phyloP scores from a whole-genome alignment of 2,797 vertebrate species.

The Alcedo quadribrachys region DNA sequence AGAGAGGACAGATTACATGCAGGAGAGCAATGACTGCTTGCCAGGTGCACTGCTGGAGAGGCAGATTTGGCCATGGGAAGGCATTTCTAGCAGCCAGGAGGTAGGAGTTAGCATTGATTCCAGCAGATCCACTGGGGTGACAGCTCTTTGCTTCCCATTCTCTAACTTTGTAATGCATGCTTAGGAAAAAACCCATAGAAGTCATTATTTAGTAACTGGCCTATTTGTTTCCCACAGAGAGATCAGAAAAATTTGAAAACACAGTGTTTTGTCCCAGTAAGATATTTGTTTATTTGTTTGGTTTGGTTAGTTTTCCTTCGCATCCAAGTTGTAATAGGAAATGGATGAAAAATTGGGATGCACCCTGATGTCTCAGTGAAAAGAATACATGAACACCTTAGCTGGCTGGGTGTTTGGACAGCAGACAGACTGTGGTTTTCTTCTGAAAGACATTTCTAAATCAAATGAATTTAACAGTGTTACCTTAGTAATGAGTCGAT shows the following conservation, averaged over 20 bases:
- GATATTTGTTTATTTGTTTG: not conserved
- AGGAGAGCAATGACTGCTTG: not conserved
- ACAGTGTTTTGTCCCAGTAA: accelerated
- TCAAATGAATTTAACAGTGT: not conserved
- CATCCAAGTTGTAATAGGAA: not conserved
- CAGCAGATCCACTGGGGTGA: not conserved
- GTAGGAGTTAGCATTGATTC: not conserved
- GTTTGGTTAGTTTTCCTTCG: not conserved
- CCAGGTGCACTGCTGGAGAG: not conserved
- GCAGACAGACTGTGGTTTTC: not conserved
- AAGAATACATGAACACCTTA: not conserved
- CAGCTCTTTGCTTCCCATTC: not conserved
- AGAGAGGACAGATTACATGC: constrained; percentile 2
- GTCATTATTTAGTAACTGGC: not conserved
- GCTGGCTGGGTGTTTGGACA: not conserved
- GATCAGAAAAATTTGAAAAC: not conserved
- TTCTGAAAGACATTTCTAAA: not conserved
- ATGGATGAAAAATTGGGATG: not conserved
- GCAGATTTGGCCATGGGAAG: not conserved
- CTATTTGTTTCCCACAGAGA: not conserved
- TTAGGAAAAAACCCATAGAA: not conserved
- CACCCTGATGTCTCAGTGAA: not conserved
- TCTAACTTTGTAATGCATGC: not conserved
- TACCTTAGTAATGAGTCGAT: not conserved
- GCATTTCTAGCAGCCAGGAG: not conserved